These are phyloP conservation scores for Poeciliopsis paucimaculata DNA, from an alignment of 2,797 vertebrate genomes.

Conservation along the genomic window DNA sequence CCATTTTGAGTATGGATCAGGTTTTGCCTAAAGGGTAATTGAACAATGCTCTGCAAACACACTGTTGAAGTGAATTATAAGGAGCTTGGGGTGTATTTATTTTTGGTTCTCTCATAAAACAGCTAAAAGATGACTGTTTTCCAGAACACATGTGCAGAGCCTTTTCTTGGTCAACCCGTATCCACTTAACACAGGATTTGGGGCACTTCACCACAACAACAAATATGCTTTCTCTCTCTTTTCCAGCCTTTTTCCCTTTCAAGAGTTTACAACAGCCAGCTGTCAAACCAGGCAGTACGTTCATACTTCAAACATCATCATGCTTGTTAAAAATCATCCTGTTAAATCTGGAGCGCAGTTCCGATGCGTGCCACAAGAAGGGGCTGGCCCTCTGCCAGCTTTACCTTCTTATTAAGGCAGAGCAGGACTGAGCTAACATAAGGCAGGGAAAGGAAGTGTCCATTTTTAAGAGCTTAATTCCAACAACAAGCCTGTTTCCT, in stretches of 20 bases:
- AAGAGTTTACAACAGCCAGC: slow-evolving; percentile 75
- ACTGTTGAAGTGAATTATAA: slow-evolving; percentile 64
- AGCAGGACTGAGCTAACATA: slow-evolving; percentile 54
- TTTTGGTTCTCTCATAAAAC: slow-evolving; percentile 73
- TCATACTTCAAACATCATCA: slow-evolving; percentile 77
- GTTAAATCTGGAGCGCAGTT: slow-evolving; percentile 78
- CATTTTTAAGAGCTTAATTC: slow-evolving; percentile 70
- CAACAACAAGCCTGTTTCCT: slow-evolving; percentile 75
- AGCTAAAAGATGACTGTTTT: slow-evolving; percentile 71
- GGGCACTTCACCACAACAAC: slow-evolving; percentile 73
- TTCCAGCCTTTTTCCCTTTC: slow-evolving; percentile 52
- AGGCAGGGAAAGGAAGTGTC: slow-evolving; percentile 61
- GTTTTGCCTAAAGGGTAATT: slow-evolving; percentile 46
- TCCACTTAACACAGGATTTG: slow-evolving; percentile 68
- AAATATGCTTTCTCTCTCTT: slow-evolving; percentile 63
- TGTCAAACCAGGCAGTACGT: slow-evolving; percentile 68
- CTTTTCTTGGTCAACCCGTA: slow-evolving; percentile 64
- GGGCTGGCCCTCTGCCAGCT: slow-evolving; percentile 75
- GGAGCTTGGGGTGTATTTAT: slow-evolving; percentile 64
- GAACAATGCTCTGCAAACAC: slow-evolving; percentile 30
- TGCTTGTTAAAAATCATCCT: slow-evolving; percentile 76
- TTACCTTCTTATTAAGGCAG: slow-evolving; percentile 79
- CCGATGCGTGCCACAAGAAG: slow-evolving; percentile 77
- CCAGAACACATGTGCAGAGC: slow-evolving; percentile 73
- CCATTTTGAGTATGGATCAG: slow-evolving; percentile 21